Evolutionary conservation across 2,888 invertebrate species (phyloP).

Genomic region (Aplocera efformata): DNA sequence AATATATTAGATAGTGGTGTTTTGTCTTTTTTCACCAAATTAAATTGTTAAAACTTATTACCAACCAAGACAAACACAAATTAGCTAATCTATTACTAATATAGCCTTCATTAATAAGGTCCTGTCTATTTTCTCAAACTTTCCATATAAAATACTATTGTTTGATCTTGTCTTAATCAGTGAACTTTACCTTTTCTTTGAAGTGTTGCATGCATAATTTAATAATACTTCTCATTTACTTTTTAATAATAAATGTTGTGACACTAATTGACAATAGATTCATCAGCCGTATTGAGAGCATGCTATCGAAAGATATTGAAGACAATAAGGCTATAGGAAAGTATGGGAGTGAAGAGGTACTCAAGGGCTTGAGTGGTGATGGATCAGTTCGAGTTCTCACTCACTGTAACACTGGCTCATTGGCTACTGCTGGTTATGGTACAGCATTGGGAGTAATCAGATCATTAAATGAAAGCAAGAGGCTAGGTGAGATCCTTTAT

Average conservation of each 20-base stretch:
- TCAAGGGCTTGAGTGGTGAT: slow-evolving; percentile 80
- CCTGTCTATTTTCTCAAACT: background rate
- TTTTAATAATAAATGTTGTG: slow-evolving; percentile 27
- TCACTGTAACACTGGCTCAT: slow-evolving; percentile 98
- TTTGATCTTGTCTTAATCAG: slow-evolving; percentile 7
- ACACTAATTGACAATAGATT: slow-evolving; percentile 80
- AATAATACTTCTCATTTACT: slow-evolving; percentile 17
- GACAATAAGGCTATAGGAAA: slow-evolving; percentile 94
- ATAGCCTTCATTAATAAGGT: too few species aligned
- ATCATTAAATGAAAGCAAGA: slow-evolving; percentile 85
- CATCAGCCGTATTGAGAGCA: slow-evolving; percentile 86
- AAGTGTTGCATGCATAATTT: slow-evolving; percentile 22
- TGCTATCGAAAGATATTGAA: slow-evolving; percentile 91
- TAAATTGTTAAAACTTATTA: too few species aligned
- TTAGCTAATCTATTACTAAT: background rate
- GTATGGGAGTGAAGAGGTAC: slow-evolving; percentile 89
- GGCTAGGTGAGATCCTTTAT: slow-evolving; percentile 80
- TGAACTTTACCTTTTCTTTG: slow-evolving; percentile 3
- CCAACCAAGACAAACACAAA: background rate
- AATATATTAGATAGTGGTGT: too few species aligned
- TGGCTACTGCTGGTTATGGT: slow-evolving; percentile 98
- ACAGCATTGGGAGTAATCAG: slow-evolving; percentile 98
- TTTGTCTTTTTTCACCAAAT: too few species aligned
- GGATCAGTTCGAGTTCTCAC: slow-evolving; percentile 89
- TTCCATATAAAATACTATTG: slow-evolving; percentile 4